These are phyloP conservation scores for Pipistrellus kuhlii DNA, from an alignment of 2,797 vertebrate genomes.

Conservation along the genomic window DNA sequence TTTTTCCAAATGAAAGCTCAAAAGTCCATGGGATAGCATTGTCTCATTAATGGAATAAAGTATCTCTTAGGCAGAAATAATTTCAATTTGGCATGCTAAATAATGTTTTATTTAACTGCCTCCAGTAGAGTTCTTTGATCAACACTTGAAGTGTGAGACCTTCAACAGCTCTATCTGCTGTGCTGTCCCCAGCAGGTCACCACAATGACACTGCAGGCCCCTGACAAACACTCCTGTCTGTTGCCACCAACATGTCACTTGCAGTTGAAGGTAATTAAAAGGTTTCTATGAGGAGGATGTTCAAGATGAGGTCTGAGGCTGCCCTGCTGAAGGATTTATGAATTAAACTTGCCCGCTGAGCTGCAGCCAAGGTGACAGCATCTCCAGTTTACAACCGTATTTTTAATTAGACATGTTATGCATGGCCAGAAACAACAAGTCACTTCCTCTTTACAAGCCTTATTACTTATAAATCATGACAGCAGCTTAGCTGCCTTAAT, in stretches of 20 bases:
- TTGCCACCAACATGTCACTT: constrained; percentile 67
- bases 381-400: constrained; percentile 73
- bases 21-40: not conserved
- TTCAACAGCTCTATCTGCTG: fast-evolving
- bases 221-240: not conserved
- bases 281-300: constrained; percentile 60
- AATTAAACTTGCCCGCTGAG: constrained; percentile 82
- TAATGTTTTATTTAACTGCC: constrained; percentile 48
- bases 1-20: not conserved
- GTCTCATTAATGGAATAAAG: constrained; percentile 3
- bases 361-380: constrained; percentile 81
- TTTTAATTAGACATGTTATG: constrained; percentile 86
- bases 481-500: constrained; percentile 62
- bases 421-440: constrained; percentile 82
- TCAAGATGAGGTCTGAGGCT: constrained; percentile 50
- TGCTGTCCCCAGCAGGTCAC: not conserved
- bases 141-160: not conserved
- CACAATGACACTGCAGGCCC: not conserved
- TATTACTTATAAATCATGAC: constrained; percentile 82
- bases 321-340: constrained; percentile 81
- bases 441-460: constrained; percentile 82
- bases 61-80: constrained; percentile 23
- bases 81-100: constrained; percentile 7
- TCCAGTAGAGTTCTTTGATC: not conserved
- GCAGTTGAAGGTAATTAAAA: constrained; percentile 75